Evolutionary conservation across 2,113 vertebrate species (phyloP), one percentile per base, ranked within the genome.

Genomic region (Nettapus auritus): DNA sequence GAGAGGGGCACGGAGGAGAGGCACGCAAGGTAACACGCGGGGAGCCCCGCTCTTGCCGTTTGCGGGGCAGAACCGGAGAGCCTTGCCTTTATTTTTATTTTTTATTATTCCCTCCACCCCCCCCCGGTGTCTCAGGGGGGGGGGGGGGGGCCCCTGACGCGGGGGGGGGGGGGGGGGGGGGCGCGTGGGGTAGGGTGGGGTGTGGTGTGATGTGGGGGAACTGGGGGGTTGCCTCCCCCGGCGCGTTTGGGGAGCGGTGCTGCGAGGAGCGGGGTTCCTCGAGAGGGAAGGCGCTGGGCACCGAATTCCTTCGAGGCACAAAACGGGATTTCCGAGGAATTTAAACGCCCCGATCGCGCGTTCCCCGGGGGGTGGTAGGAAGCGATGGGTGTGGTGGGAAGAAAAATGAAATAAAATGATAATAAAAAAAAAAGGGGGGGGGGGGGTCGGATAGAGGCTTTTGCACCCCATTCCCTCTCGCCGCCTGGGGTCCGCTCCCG

Each of bases 21-120:
- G 66, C n/a, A 60, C 57, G n/a, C 57, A 78, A 94, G 98, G 97
- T 98, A 98, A 98, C 98, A 57, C 88, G 89, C 91, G 17, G 95
- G 88, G 5, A 48, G 59, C 86, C 86, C 88, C 44, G 9, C 26
- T 57, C 60, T 25, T 11, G 74, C 50, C 67, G 6, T 79, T 40
- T n/a, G 44, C 56, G 21, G 16, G 26, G 44, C 59, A n/a, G 34
- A 23, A 36, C 31, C 60, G 36, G 29, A 33, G 28, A 57, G 59
- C 33, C 67, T 67, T 48, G 50, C 36, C 4, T 3, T 81, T 84
- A 82, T 23, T 50, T 15, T 50, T 44, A 21, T 64, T 36, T 29
- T 14, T 40, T 44, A 17, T 55, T 26, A 18, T 14, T 16, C 5
- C 12, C 4, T 52, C 28, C 3, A n/a, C 16, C 26, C 21, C 3